A percentile compares a stretch with the other conserved stretches of the same genome.
These are phyloP conservation scores for Orthonychiurus folsomi DNA, from an alignment of 2,888 invertebrate species.

Conservation along the genomic window DNA sequence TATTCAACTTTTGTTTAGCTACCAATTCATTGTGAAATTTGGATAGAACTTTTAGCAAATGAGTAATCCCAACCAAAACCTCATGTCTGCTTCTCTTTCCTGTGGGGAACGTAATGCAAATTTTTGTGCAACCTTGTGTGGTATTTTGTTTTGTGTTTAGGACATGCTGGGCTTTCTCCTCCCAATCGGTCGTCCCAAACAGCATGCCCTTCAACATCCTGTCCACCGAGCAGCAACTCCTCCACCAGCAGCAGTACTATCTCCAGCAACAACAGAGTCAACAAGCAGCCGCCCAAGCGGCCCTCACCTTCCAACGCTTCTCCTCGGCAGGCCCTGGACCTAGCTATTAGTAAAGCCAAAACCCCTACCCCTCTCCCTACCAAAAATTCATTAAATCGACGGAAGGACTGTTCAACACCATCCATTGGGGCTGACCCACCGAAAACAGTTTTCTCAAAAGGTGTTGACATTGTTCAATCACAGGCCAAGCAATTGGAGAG, in stretches of 20 bases:
- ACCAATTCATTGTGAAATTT: too few relatives aligned
- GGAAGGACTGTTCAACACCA: conserved; percentile 24
- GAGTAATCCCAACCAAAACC: too few relatives aligned
- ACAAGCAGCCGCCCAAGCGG: conserved; percentile 19
- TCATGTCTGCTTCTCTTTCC: too few relatives aligned
- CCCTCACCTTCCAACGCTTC: conserved; percentile 46
- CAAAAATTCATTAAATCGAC: background rate
- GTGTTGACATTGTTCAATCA: conserved; percentile 18
- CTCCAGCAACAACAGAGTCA: conserved; percentile 37
- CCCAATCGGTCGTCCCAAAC: conserved; percentile 41
- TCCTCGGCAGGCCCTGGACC: conserved; percentile 37
- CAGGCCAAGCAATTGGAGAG: conserved; percentile 30
- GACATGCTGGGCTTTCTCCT: conserved; percentile 41
- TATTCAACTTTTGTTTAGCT: too few relatives aligned
- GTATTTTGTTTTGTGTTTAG: conserved; percentile 33
- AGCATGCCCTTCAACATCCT: conserved; percentile 39
- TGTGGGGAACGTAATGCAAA: too few relatives aligned
- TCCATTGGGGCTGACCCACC: conserved; percentile 31
- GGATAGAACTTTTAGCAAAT: too few relatives aligned
- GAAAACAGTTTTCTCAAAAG: conserved; percentile 10
- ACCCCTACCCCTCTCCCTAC: too few relatives aligned
- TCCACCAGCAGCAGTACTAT: conserved; percentile 42
- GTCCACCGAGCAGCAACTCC: conserved; percentile 41
- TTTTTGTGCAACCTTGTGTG: conserved; percentile 35
- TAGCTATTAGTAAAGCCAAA: background rate